Evolutionary conservation across 2,113 vertebrate species (phyloP), one percentile per base, ranked within the genome.

Genomic region (Tachysurus vachellii): DNA sequence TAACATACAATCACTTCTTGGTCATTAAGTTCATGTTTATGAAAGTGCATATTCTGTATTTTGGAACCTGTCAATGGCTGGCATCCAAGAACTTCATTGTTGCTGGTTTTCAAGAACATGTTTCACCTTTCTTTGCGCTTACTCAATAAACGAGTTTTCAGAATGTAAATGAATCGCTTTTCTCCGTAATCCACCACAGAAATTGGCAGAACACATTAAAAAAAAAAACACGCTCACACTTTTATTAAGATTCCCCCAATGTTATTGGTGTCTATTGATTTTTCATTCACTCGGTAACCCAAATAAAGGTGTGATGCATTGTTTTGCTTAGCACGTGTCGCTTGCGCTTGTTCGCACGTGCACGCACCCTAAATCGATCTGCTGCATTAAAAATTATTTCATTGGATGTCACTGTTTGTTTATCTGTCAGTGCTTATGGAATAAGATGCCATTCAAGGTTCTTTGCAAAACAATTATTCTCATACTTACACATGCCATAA

Each of bases 41-140:
- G 80, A 90, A 88, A 90, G 89, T 90, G 89, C 84, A 88, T 88
- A 86, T 84, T 80, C 28, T 70, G 79, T 54, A 79, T 73, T 28
- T 83, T 68, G 80, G 44, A 85, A 53, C 71, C 73, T 70, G 77
- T 13, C 73, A 19, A 82, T 42, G 84, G 66, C 82, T 85, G 44
- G 73, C 44, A 75, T 85, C 47, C 31, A 77, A 75, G 19, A 47
- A 75, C 61, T 83, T 76, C 31, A 66, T 75, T 84, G 84, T 47
- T 56, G 81, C 66, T 86, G 85, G 85, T 86, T 86, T 86, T 86
- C 47, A 79, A 57, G 83, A 64, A 70, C 85, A 68, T 31, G 36
- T 68, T 79, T 28, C 53, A 57, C 62, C 19, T 70, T 80, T 80
- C 8, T 50, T 76, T 86, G 70, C 19, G 57, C 19, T 79, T 23